A percentile compares a stretch with the other conserved stretches of the same genome.
phyloP scores from a whole-genome alignment of 2,888 invertebrate species.

The Hypsopygia costalis region DNA sequence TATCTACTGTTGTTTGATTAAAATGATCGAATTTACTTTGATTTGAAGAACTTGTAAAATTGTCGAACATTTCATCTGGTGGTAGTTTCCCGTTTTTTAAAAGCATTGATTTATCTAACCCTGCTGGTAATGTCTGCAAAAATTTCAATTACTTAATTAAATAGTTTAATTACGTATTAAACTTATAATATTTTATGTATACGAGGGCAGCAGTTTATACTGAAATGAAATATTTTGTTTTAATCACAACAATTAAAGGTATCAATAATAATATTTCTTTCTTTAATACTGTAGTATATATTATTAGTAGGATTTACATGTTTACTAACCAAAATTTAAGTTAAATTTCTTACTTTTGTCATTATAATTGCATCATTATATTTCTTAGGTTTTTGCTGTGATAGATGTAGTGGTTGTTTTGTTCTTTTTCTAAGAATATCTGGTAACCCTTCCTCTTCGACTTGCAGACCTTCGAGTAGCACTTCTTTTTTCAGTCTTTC shows the following conservation, averaged over 20 bases:
- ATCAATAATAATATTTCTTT: too few species aligned
- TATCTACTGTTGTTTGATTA: constrained; percentile 58
- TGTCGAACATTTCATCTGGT: constrained; percentile 54
- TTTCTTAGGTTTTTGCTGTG: constrained; percentile 71
- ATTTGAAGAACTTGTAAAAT: constrained; percentile 33
- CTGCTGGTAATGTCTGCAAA: constrained; percentile 59
- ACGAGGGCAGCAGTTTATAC: too few species aligned
- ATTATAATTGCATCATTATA: constrained; percentile 70
- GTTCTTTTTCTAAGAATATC: constrained; percentile 87
- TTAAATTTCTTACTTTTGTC: constrained; percentile 50
- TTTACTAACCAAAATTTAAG: neutral
- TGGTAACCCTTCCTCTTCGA: constrained; percentile 91
- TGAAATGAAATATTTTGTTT: too few species aligned
- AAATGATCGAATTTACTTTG: constrained; percentile 40
- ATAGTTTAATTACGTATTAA: too few species aligned
- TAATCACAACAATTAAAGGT: too few species aligned
- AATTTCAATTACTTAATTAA: constrained; percentile 13
- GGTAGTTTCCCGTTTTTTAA: constrained; percentile 68
- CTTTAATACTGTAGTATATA: too few species aligned
- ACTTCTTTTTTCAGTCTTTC: constrained; percentile 91
- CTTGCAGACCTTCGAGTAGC: constrained; percentile 88
- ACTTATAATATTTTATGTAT: too few species aligned
- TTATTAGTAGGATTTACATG: neutral
- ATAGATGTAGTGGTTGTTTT: constrained; percentile 79
- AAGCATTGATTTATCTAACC: constrained; percentile 60